phyloP scores from a whole-genome alignment of 1,140 invertebrate species.

The Saccostrea echinata region DNA sequence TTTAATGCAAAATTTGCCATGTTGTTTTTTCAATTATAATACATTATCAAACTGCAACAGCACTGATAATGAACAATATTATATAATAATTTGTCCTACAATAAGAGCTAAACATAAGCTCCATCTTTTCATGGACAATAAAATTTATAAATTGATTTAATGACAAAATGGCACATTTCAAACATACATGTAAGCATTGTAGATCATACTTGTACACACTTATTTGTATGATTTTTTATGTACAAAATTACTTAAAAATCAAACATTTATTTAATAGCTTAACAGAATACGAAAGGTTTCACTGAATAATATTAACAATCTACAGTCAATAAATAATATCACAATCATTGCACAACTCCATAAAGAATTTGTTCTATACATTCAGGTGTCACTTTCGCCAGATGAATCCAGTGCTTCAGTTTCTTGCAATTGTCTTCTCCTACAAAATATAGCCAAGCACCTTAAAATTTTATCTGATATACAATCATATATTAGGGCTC shows the following conservation, averaged over 20 bases:
- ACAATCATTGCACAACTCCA: conserved; percentile 19
- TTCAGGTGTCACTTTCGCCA: not conserved
- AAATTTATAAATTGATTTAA: too few species aligned
- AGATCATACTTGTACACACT: too few species aligned
- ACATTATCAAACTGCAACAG: too few species aligned
- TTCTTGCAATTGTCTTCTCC: not conserved
- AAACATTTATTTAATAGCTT: not conserved
- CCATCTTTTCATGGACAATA: too few species aligned
- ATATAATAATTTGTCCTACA: too few species aligned
- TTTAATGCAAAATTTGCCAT: too few species aligned
- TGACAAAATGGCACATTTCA: too few species aligned
- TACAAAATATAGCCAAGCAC: not conserved
- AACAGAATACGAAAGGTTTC: not conserved
- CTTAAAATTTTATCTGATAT: not conserved
- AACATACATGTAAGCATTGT: too few species aligned
- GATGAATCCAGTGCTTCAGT: not conserved
- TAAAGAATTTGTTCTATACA: not conserved
- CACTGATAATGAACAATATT: too few species aligned
- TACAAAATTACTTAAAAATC: not conserved
- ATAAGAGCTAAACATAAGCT: too few species aligned
- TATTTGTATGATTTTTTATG: too few species aligned
- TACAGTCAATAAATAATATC: not conserved
- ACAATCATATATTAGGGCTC: not conserved
- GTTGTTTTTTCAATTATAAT: too few species aligned
- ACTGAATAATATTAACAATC: not conserved